Base-by-base conservation (phyloP, 1,140 invertebrate genomes). In the Nilaparvata lugens region DNA sequence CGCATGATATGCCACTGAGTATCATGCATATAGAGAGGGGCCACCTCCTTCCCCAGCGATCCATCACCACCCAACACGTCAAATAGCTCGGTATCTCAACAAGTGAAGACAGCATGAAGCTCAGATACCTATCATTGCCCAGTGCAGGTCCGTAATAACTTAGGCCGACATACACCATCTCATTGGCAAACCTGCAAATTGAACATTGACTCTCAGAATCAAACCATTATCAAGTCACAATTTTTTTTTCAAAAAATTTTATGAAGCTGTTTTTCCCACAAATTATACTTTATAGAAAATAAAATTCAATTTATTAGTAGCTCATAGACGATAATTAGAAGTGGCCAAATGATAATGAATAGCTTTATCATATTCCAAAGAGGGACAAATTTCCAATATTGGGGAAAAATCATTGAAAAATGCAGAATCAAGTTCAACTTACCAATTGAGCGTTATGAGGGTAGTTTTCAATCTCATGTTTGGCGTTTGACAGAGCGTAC, bases 61-160 rank as follows among this genome's bases (percentile, higher is more conserved):
- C 89, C 85, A 93, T 91, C 13, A 92, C 79, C 35, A 89, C 70
- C 89, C 88, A 92, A 68, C 89, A 89, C 1, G 84, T 79, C 28
- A 92, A 71, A 68, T 92, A 93, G 67, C 89, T 91, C 0, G 91
- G 90, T 55, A 93, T 82, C 72, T 94, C 91, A 13, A 91, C 88
- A 0, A 84, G 77, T 0, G 87, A 88, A 16, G 89, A 89, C 19
- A 93, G 76, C 53, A 93, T 83, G 70, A 93, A 93, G 68, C 88
- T 92, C 61, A 93, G 77, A 71, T 93, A 91, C 66, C 91, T 84
- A 72, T 91, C 87, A 63, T 78, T 87, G 21, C 89, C 90, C 16
- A 94, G 78, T 6, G 88, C 84, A 13, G 90, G 90, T 0, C 90
- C 89, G 64, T 93, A 93, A 68, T 93, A 91, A 62, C 88, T 91